Base-by-base conservation (phyloP, 2,113 vertebrate species). In the Sebastes fasciatus region DNA sequence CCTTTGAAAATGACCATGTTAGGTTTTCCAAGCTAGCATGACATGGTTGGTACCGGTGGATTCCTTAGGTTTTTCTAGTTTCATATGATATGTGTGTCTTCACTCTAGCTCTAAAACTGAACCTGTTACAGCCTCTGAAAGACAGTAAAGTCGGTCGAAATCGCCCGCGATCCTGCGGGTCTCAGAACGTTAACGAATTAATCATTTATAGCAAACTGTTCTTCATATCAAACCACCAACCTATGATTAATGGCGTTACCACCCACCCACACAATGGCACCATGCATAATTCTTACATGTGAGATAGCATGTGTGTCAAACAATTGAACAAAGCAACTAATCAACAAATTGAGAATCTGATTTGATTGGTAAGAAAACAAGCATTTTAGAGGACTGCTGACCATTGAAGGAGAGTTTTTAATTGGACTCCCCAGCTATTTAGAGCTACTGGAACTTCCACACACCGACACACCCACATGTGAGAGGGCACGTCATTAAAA, bases 401-500 rank as follows among this genome's bases (percentile, higher is more conserved):
- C 67, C 16, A 40, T 10, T 52, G 48, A 49, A 40, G 49, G 5
- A 40, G 4, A 54, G 2, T 42, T 55, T 54, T 54, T 54, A 70
- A 70, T 70, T 55, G 34, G 51, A 55, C 2, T 1, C 10, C 16
- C 54, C 67, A 49, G n/a, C 23, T 7, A 26, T 52, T 4, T 6
- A 52, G 7, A 52, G 54, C 19, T 14, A 8, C 43, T 9, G 40
- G 16, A 46, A 43, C 17, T 45, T 19, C 13, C 52, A 17, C 52
- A 43, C 69, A 54, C 34, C 34, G 34, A 34, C 26, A 55, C 17
- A 71, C 26, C 6, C 34, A 46, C 34, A 34, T 4, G 34, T 34
- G 34, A 23, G 21, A 23, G n/a, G 55, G 10, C 55, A 58, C 46
- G 4, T 77, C 63, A 57, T 57, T 66, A 45, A 65, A 76, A 76